Evolutionary conservation across 2,113 vertebrate genomes (phyloP), one percentile per base, ranked within the genome.

Genomic region (Ameiurus melas): DNA sequence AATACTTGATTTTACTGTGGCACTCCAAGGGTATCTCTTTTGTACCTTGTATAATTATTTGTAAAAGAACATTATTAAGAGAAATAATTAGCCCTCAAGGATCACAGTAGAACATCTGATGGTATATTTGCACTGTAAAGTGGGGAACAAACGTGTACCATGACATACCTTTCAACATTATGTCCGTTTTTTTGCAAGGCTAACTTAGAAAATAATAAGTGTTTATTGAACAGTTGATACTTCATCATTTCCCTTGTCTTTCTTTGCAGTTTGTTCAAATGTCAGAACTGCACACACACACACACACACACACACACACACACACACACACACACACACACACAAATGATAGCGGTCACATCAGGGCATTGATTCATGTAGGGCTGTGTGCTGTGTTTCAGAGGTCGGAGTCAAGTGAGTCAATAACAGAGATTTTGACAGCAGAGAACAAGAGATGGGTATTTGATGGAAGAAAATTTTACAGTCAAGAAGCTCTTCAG

Each of bases 401-500:
- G 73, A 79, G 87, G 87, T 91, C 70, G 91, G 79, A 92, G 80
- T 85, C 73, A 0, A 55, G 51, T n/a, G 25, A 78, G 36, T 70
- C 71, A n/a, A 36, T 85, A 87, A 39, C 39, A n/a, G 30, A 16
- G 57, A 77, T 79, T 88, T 79, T 88, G 85, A 90, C 66, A n/a
- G 30, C 60, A 62, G 62, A 53, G 57, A 87, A 53, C 8, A 47
- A 30, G 64, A 51, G 47, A 51, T 47, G 36, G 36, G 2, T 36
- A 47, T 47, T 47, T 47, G 47, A 47, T 47, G 8, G 47, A 47
- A 9, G 47, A 47, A 77, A 78, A 81, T 66, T 90, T 75, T 80
- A 13, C 53, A 83, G 68, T 87, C 39, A 79, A 87, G 77, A 86
- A 66, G 75, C 79, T 86, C 70, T 57, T 80, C 51, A 57, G 77